Base-by-base conservation (phyloP, 2,797 vertebrate species). In the Crocidura indochinensis region DNA sequence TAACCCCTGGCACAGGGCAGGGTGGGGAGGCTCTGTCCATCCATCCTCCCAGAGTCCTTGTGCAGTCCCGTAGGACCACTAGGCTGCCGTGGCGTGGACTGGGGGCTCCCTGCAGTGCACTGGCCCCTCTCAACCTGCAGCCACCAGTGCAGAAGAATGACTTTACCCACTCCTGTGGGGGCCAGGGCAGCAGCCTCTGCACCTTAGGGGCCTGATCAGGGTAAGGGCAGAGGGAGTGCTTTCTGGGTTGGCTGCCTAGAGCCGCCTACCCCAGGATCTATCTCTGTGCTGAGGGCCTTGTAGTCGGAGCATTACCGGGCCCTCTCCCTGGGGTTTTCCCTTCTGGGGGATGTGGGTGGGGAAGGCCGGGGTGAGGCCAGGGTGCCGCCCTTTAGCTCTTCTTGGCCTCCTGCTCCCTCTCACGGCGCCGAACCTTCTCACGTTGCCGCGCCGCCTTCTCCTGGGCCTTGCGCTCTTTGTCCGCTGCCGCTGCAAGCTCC, bases 391-490 rank as follows among this genome's bases (percentile, higher is more conserved):
- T 69, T 96, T 97, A 99, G 96, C 97, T 98, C 96, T 97, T 97
- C 94, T 97, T 97, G 94, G 98, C 97, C 80, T 98, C 98, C 82
- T 98, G 98, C 80, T 98, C 98, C 73, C 96, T 98, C 80, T 98
- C 98, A 73, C 96, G 98, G 92, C 98, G 97, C 62, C 98, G 97
- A 76, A 98, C 98, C 87, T 98, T 99, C 79, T 98, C 98, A 2
- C 98, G 98, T 96, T 98, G 98, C 91, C 98, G 98, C 38, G 98
- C 98, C 2, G 98, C 97, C 89, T 99, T 99, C 96, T 98, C 98
- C 97, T 98, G 97, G 65, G 98, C 98, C 91, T 99, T 99, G 64
- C 97, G 98, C 87, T 99, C 98, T 94, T 98, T 99, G 97, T 98
- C 98, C 0, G 96, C 98, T 0, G 98, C 98, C 0, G 93, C 87